Base-by-base conservation (phyloP, 2,888 invertebrate genomes). In the Cryptocheilus praepositus region DNA sequence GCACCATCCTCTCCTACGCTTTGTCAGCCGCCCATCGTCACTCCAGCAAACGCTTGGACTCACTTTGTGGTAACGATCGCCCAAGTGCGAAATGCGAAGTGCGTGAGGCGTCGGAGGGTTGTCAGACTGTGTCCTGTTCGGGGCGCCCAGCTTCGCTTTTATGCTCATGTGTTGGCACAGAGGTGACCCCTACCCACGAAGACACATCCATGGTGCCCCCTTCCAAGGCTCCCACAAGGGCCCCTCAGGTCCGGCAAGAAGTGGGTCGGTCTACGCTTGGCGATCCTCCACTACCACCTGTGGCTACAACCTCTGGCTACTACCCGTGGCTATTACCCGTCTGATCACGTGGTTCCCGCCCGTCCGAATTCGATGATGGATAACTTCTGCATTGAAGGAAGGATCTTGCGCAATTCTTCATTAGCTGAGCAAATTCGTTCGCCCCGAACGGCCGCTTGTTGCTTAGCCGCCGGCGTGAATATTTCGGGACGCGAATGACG, bases 101-200 rank as follows among this genome's bases (percentile, higher is more conserved):
- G 49, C 49, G 49, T 18, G 49, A 5, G n/a, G 49, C 21, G 62
- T 71, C 65, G 64, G 78, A 80, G 82, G 83, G 81, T 82, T 80
- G 83, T 80, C 75, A 76, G 80, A 82, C 84, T 85, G 81, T 83
- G 81, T 73, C 71, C 64, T 60, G 75, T 55, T 69, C 67, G 71
- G 77, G 78, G 76, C 73, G 70, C 46, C 61, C 61, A 68, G 61
- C 77, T 75, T 80, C 79, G 78, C 82, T 85, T 85, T 84, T 85
- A 85, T 84, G 83, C 74, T 67, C 74, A 74, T 64, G 67, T 69
- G 71, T 65, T 79, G 67, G 73, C 58, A 73, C 63, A 59, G 74
- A 64, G 36, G 67, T 57, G 78, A 68, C 81, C 84, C 84, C 80
- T 79, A 71, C 81, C 81, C 73, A 71, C 73, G 45, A 74, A 78